Evolutionary conservation across 1,140 invertebrate species (phyloP).

Genomic region (Batillaria attramentaria): DNA sequence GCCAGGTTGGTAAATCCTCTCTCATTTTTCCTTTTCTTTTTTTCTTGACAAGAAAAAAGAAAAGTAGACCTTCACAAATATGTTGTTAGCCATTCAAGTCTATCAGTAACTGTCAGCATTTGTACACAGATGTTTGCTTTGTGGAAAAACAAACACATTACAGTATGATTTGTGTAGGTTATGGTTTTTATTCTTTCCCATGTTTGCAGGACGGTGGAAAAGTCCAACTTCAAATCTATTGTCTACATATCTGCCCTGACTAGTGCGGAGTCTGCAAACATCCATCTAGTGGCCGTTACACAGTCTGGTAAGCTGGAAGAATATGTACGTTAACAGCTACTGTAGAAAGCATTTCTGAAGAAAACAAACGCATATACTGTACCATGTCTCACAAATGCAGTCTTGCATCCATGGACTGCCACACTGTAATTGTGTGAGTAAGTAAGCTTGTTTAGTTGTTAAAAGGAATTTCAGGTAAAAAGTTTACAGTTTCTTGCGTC

Average conservation of each 20-base stretch:
- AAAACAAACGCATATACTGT: too few species aligned
- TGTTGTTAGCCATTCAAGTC: background rate
- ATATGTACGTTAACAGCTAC: too few species aligned
- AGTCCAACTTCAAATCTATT: conserved; percentile 88
- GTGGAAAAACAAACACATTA: too few species aligned
- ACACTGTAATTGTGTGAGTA: too few species aligned
- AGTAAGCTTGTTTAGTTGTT: too few species aligned
- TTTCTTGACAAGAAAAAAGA: background rate
- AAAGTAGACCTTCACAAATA: background rate
- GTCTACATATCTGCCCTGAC: conserved; percentile 89
- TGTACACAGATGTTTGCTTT: too few species aligned
- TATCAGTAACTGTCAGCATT: background rate
- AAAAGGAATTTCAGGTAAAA: too few species aligned
- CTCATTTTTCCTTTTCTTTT: background rate
- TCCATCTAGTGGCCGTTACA: conserved; percentile 94
- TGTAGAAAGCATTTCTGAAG: too few species aligned
- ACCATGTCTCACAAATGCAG: too few species aligned
- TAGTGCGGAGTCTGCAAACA: conserved; percentile 83
- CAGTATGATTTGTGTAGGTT: too few species aligned
- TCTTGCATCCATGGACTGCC: too few species aligned
- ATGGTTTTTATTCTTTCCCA: conserved; percentile 36
- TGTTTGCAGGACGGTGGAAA: conserved; percentile 85
- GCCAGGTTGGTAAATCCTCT: conserved; percentile 79
- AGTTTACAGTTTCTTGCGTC: too few species aligned
- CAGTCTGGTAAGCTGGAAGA: conserved; percentile 81